Conservation (phyloP, 2,888 invertebrate genomes). For the Pyrocoelia pectoralis region DNA sequence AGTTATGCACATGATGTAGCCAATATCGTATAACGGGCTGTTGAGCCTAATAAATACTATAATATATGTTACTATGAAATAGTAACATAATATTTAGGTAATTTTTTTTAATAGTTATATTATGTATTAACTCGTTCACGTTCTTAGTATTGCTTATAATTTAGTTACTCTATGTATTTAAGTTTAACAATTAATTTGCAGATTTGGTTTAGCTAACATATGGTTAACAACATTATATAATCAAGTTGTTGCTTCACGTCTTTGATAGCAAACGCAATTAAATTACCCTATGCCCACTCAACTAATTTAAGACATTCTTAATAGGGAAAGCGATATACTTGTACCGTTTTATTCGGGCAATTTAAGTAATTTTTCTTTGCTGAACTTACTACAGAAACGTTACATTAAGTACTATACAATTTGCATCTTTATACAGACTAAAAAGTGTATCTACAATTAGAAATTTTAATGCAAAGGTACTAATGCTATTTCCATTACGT, state of each 20-base stretch:
- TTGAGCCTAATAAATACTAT: slow-evolving; percentile 42
- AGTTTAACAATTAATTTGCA: slow-evolving; percentile 9
- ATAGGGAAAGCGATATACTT: slow-evolving; percentile 9
- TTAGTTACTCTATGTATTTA: background rate
- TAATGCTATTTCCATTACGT: background rate
- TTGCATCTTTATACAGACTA: background rate
- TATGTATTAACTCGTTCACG: background rate
- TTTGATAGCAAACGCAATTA: slow-evolving; percentile 12
- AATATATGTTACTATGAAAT: slow-evolving; percentile 37
- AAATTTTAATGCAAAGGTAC: background rate
- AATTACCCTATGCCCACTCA: slow-evolving; percentile 12
- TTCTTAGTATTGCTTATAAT: background rate
- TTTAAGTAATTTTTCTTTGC: slow-evolving; percentile 9
- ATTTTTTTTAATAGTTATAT: slow-evolving; percentile 8
- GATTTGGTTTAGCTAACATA: background rate
- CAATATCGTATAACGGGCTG: slow-evolving; percentile 46
- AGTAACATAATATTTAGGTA: slow-evolving; percentile 17
- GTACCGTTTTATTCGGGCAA: background rate
- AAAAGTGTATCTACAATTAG: background rate
- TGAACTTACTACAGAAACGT: background rate
- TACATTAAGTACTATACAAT: background rate
- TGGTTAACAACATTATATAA: slow-evolving; percentile 9
- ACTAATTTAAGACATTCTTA: slow-evolving; percentile 11
- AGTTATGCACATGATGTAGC: slow-evolving; percentile 58
- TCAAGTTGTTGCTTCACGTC: slow-evolving; percentile 8